phyloP scores from a whole-genome alignment of 2,113 vertebrate species.

The Varanus komodoensis region DNA sequence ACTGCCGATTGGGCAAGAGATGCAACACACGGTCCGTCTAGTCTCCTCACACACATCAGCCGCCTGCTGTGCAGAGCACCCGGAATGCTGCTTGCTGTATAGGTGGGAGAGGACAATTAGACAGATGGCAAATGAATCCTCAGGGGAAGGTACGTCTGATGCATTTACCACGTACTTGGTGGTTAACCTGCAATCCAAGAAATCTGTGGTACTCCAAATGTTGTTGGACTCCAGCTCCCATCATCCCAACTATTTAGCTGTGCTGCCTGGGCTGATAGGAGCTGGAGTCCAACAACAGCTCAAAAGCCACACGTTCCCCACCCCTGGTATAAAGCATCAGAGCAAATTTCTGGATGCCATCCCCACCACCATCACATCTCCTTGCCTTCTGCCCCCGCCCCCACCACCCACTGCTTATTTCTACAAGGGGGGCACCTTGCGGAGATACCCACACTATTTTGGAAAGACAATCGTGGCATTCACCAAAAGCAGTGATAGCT shows the following conservation, averaged over 20 bases:
- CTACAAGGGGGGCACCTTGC: not conserved
- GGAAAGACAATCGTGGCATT: not conserved
- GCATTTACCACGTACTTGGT: no score
- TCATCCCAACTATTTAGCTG: no score
- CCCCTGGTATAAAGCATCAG: not conserved
- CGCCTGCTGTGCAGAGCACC: not conserved
- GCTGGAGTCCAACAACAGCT: no score
- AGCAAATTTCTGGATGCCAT: not conserved
- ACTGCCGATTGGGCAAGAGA: not conserved
- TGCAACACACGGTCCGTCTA: not conserved
- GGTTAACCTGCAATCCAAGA: not conserved
- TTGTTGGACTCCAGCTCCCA: no score
- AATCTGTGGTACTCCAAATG: no score
- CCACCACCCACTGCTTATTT: not conserved
- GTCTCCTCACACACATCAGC: not conserved
- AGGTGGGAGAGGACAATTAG: not conserved
- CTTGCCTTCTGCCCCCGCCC: no score
- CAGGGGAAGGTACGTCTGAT: not conserved
- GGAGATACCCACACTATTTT: not conserved
- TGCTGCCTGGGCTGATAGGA: no score
- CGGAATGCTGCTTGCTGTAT: not conserved
- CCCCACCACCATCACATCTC: no score
- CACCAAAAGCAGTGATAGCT: not conserved
- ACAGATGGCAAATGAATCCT: not conserved
- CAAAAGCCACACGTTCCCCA: no score